Base-by-base conservation (phyloP, 2,113 vertebrate species). In the Probosciger aterrimus region DNA sequence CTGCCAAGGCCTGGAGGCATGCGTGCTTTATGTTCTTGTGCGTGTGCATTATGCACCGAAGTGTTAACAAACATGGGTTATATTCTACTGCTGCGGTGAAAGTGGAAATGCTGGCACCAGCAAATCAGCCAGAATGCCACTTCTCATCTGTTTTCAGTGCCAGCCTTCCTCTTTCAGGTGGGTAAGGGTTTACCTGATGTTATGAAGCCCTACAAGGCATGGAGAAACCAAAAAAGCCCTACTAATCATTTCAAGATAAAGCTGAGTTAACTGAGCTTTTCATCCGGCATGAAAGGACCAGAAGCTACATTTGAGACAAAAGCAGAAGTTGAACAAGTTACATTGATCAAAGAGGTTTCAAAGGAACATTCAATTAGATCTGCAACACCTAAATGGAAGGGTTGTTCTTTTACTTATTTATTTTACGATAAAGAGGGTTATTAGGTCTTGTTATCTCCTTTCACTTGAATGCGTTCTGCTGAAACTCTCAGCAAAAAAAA, bases 221-320 rank as follows among this genome's bases (percentile, higher is more conserved):
- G 4, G 16, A 83, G 76, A 83, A 95, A 65, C 15, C 43, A n/a
- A 43, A 68, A 95, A 63, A 2, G 1, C 65, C 33, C 52, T 14
- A 4, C 24, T 52, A 64, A 83, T 88, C 37, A 33, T 35, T 43
- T 73, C 0, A 39, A 82, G 90, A 91, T 77, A 91, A 91, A 67
- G 22, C 63, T 0, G 5, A 69, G 65, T 24, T 43, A 84, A 95
- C 59, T 11, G 44, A 77, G 80, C 62, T 89, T 79, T 96, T 94
- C 80, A 92, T 55, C 73, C 2, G 0, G 53, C 64, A 62, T 93
- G 74, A 93, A 95, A 92, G 93, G 79, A 92, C 76, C 86, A 95
- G 94, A 90, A 95, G 85, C 69, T 95, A 74, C 75, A 71, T 92
- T 92, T 87, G 88, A 96, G 71, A 93, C 91, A 96, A 96, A 97